Conservation (phyloP, 1,140 invertebrate genomes). For the Cepaea nemoralis region DNA sequence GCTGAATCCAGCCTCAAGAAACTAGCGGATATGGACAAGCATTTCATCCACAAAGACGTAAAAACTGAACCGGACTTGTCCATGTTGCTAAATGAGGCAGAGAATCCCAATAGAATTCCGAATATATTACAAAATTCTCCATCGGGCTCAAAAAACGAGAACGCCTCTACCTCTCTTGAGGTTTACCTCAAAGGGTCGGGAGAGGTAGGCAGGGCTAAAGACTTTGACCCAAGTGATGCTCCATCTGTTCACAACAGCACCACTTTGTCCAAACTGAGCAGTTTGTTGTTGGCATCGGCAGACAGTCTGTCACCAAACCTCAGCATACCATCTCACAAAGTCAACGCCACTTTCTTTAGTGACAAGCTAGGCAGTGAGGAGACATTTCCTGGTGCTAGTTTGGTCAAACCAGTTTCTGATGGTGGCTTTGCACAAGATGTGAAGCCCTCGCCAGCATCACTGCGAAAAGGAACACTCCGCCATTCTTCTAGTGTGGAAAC, state of each 20-base stretch:
- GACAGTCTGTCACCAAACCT: constrained; percentile 31
- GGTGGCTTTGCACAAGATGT: constrained; percentile 14
- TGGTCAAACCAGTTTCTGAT: not conserved
- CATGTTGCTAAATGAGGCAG: constrained; percentile 37
- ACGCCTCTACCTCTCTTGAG: constrained; percentile 68
- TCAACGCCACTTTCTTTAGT: constrained; percentile 24
- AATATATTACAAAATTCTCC: constrained; percentile 46
- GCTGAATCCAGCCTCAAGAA: constrained; percentile 64
- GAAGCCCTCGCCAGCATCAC: constrained; percentile 9
- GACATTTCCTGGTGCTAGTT: not conserved
- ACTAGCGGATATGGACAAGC: constrained; percentile 61
- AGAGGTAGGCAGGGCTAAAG: constrained; percentile 55
- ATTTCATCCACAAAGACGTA: constrained; percentile 58
- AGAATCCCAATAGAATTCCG: constrained; percentile 37
- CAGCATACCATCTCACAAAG: constrained; percentile 19
- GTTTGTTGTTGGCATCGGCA: constrained; percentile 27
- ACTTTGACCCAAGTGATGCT: constrained; percentile 41
- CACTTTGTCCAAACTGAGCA: constrained; percentile 35
- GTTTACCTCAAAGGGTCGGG: constrained; percentile 64
- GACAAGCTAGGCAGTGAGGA: constrained; percentile 8
- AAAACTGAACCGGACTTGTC: constrained; percentile 45
- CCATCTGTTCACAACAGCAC: not conserved
- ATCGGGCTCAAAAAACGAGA: constrained; percentile 66
- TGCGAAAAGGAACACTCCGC: constrained; percentile 13
- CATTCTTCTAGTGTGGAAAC: constrained; percentile 35